These are phyloP conservation scores for Rallus crepitans DNA, from an alignment of 2,797 vertebrate species.

Conservation along the genomic window DNA sequence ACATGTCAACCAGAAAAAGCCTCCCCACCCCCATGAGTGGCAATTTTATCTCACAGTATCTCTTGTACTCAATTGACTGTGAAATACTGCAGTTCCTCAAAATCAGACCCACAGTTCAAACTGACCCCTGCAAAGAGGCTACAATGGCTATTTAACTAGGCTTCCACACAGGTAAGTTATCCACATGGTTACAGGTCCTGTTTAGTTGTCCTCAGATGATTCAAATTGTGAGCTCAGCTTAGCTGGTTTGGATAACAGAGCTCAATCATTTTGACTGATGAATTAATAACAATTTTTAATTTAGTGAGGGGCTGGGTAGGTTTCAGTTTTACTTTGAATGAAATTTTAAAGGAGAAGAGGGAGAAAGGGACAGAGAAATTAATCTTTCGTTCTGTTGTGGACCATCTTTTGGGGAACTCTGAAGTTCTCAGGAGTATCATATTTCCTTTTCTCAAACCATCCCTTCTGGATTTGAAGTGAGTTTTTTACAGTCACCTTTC, in stretches of 20 bases:
- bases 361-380: not conserved
- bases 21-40: not conserved
- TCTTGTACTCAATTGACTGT: not conserved
- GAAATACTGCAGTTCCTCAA: not conserved
- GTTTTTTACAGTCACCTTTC: not conserved
- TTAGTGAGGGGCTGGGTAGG: not conserved
- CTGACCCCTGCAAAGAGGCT: not conserved
- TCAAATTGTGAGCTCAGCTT: not conserved
- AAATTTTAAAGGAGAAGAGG: not conserved
- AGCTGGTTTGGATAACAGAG: not conserved
- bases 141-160: not conserved
- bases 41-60: not conserved
- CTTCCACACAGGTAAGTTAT: not conserved
- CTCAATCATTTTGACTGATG: not conserved
- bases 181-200: not conserved
- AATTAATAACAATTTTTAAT: not conserved
- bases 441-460: not conserved
- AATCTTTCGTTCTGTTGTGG: not conserved
- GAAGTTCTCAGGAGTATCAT: not conserved
- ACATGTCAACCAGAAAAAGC: not conserved
- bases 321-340: not conserved
- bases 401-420: not conserved
- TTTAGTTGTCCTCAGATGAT: not conserved
- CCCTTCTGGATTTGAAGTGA: not conserved
- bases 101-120: not conserved